Percentiles rank a stretch among this genome's conserved stretches.
These are phyloP conservation scores for Cheirogaleus medius DNA, from an alignment of 2,113 vertebrate species.

Conservation along the genomic window DNA sequence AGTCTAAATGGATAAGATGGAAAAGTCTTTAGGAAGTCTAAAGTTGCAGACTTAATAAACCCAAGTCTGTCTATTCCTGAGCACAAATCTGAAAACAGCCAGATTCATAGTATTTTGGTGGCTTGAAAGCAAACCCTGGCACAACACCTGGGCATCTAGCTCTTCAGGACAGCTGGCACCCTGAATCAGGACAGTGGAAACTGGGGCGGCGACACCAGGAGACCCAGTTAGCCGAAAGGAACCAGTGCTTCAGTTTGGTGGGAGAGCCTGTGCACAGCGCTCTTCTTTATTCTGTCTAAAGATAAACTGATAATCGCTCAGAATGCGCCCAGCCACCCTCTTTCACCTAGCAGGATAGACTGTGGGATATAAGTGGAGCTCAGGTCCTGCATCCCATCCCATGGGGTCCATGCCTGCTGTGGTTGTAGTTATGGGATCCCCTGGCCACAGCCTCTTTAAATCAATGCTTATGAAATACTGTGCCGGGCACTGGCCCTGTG, in stretches of 20 bases:
- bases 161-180: slow-evolving; percentile 81
- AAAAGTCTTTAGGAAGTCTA: neutral
- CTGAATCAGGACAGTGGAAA: slow-evolving; percentile 82
- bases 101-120: slow-evolving; percentile 63
- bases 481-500: neutral
- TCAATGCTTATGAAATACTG: neutral
- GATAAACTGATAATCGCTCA: neutral
- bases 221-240: neutral
- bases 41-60: neutral
- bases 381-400: neutral
- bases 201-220: slow-evolving; percentile 45
- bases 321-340: neutral
- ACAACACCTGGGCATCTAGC: slow-evolving; percentile 81
- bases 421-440: neutral
- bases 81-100: slow-evolving; percentile 78
- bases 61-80: neutral
- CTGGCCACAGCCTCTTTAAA: neutral
- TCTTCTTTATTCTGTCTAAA: neutral
- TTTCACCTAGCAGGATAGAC: neutral
- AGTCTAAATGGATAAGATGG: neutral
- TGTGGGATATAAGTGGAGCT: neutral
- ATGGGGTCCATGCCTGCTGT: too few relatives aligned
- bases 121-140: slow-evolving; percentile 75
- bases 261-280: neutral
- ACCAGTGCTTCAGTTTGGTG: neutral